phyloP scores from a whole-genome alignment of 2,797 vertebrate species.

The Bufotes viridis region DNA sequence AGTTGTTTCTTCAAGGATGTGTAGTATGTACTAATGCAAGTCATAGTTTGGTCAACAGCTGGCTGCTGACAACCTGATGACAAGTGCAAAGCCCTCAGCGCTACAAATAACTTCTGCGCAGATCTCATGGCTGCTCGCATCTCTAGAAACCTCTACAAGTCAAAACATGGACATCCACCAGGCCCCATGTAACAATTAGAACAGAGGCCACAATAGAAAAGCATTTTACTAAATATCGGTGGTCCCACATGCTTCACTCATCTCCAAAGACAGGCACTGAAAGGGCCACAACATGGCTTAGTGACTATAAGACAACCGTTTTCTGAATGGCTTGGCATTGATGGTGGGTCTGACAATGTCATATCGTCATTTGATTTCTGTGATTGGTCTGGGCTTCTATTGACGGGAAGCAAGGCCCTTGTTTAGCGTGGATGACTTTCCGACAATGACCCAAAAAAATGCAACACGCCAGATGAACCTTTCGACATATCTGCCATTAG shows the following conservation, averaged over 20 bases:
- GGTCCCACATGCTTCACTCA: neutral
- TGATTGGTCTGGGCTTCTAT: no score
- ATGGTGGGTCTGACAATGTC: neutral
- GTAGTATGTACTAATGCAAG: constrained; percentile 44
- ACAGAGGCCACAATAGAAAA: neutral
- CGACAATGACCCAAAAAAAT: no score
- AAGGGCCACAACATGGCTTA: neutral
- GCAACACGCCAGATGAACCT: no score
- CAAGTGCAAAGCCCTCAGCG: constrained; percentile 27
- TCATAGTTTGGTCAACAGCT: constrained; percentile 52
- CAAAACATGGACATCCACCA: constrained; percentile 2
- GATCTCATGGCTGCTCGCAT: constrained; percentile 21
- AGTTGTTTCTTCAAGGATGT: constrained; percentile 41
- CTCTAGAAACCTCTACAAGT: constrained; percentile 5
- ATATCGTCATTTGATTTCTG: neutral
- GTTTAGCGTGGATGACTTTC: no score
- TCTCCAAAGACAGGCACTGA: neutral
- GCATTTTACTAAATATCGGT: neutral
- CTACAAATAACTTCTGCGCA: constrained; percentile 29
- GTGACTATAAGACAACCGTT: neutral
- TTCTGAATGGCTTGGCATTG: neutral
- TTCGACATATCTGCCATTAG: no score
- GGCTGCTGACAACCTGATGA: constrained; percentile 49
- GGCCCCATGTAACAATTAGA: neutral
- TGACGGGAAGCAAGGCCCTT: no score